phyloP scores from a whole-genome alignment of 2,113 vertebrate genomes.

The Chloroceryle aenea region DNA sequence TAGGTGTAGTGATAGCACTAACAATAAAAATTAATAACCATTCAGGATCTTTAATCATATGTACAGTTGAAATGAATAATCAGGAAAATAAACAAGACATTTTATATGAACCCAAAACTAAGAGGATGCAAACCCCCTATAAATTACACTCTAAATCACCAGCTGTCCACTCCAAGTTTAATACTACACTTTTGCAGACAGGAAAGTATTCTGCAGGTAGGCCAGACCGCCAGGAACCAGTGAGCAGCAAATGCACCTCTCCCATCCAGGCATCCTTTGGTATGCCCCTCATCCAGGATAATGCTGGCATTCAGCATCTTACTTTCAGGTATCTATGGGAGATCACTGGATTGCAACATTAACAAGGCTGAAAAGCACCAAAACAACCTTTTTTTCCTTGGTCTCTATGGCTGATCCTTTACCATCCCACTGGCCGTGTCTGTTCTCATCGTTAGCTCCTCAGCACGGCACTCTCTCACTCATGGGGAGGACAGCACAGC shows the following conservation, averaged over 20 bases:
- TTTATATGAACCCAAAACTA: slow-evolving; percentile 5
- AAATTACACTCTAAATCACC: background rate
- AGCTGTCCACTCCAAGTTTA: slow-evolving; percentile 3
- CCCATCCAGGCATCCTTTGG: background rate
- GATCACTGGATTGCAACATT: no score
- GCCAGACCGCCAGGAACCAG: background rate
- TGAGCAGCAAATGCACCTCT: background rate
- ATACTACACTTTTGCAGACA: background rate
- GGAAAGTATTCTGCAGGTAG: background rate
- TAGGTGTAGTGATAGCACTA: slow-evolving; percentile 55
- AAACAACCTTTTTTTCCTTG: background rate
- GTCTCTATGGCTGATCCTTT: background rate
- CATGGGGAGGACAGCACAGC: background rate
- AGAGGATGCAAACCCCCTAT: background rate
- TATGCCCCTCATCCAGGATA: background rate
- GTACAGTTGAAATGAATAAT: slow-evolving; percentile 54
- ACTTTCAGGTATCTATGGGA: background rate
- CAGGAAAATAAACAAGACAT: slow-evolving; percentile 67
- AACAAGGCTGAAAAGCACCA: background rate
- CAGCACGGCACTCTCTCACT: background rate
- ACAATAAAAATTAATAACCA: slow-evolving; percentile 60
- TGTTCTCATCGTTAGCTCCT: background rate
- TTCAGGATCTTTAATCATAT: slow-evolving; percentile 69
- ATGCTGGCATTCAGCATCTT: background rate
- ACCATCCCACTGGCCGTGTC: background rate